Percentiles rank a stretch among this genome's conserved stretches.
These are phyloP conservation scores for Megaceryle maxima DNA, from an alignment of 2,113 vertebrate genomes.

Conservation along the genomic window DNA sequence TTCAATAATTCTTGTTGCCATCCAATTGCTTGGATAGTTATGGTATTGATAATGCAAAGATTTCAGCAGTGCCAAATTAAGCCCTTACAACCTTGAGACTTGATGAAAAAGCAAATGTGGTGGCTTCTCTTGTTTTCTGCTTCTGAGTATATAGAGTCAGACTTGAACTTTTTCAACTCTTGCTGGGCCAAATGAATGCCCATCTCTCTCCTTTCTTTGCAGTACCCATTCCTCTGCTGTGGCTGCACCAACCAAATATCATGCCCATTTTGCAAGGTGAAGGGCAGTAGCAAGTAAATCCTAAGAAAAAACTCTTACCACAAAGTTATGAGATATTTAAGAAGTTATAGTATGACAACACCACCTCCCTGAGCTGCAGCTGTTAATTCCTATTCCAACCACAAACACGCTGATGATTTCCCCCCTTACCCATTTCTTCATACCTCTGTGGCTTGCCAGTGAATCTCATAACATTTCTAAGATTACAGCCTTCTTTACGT, in stretches of 20 bases:
- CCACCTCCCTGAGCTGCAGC: not conserved
- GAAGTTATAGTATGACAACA: not conserved
- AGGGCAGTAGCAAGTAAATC: not conserved
- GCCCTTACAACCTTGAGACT: not conserved
- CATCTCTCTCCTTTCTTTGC: not conserved
- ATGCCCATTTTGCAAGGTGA: not conserved
- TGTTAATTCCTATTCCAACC: not conserved
- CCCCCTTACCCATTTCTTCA: constrained; percentile 20
- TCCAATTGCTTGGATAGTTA: not conserved
- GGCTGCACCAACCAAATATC: not conserved
- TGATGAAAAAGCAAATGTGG: not conserved
- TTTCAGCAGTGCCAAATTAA: not conserved
- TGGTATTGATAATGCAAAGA: not conserved
- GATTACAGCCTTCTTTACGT: not conserved
- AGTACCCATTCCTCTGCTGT: not conserved
- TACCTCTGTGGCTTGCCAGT: not conserved
- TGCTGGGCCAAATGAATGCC: not conserved
- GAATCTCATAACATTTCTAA: not conserved
- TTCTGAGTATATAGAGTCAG: not conserved
- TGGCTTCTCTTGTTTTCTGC: not conserved
- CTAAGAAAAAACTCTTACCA: not conserved
- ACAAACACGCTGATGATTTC: not conserved
- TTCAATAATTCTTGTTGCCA: not conserved
- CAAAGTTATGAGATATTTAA: not conserved
- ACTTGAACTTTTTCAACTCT: not conserved